Evolutionary conservation across 1,140 invertebrate species (phyloP).

Genomic region (Coenobita brevimanus): DNA sequence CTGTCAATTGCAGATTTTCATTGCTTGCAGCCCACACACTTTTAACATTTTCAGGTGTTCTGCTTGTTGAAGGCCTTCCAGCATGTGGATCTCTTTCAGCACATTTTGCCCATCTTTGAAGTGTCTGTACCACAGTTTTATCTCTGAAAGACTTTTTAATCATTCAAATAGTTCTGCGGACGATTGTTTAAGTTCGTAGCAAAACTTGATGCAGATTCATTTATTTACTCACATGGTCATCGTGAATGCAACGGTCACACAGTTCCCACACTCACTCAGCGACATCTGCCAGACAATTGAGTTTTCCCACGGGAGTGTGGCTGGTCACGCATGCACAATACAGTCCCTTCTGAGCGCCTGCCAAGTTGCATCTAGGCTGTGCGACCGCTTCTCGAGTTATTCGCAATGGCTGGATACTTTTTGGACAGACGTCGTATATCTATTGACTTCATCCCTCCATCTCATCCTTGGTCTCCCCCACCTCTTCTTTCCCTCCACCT

Average conservation of each 20-base stretch:
- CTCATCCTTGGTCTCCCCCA: too few relatives aligned
- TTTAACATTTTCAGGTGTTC: too few relatives aligned
- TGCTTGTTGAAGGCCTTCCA: constrained; percentile 20
- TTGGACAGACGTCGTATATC: background rate
- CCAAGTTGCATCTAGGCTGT: background rate
- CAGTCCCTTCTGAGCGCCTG: background rate
- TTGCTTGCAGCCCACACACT: background rate
- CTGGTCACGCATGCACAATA: too few relatives aligned
- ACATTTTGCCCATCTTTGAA: background rate
- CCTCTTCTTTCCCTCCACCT: too few relatives aligned
- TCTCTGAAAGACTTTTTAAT: constrained; percentile 3
- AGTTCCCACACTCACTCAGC: constrained; percentile 10
- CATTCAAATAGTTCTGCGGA: background rate
- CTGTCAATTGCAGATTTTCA: too few relatives aligned
- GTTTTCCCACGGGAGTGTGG: background rate
- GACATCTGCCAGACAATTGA: background rate
- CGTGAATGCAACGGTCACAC: constrained; percentile 22
- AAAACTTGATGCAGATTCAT: constrained; percentile 23
- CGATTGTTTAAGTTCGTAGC: constrained; percentile 7
- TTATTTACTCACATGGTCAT: background rate
- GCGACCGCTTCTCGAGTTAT: background rate
- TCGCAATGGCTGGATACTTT: background rate
- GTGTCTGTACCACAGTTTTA: background rate
- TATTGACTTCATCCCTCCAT: too few relatives aligned
- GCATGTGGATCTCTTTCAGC: constrained; percentile 2